phyloP scores from a whole-genome alignment of 2,797 vertebrate genomes.

The Bradypodion pumilum region DNA sequence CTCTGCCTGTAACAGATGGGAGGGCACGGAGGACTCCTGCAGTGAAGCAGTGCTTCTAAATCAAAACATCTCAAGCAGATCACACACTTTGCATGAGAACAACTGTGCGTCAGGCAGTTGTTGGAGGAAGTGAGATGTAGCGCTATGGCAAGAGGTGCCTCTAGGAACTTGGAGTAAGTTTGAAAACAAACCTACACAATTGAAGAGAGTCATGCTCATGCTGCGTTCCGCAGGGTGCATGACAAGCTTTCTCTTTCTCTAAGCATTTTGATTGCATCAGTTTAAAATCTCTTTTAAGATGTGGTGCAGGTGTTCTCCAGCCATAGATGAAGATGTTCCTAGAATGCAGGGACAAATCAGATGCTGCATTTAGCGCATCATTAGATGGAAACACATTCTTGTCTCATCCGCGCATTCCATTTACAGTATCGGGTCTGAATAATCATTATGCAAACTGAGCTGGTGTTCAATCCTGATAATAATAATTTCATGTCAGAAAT shows the following conservation, averaged over 20 bases:
- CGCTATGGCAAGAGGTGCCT: background rate
- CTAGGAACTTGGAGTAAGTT: background rate
- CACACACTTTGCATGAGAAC: background rate
- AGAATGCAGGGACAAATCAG: too few relatives aligned
- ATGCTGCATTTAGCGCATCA: too few relatives aligned
- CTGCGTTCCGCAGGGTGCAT: background rate
- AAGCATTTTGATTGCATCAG: background rate
- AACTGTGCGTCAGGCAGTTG: background rate
- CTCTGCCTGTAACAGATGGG: background rate
- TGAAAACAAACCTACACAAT: background rate
- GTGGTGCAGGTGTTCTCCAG: background rate
- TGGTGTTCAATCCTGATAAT: too few relatives aligned
- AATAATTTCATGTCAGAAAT: too few relatives aligned
- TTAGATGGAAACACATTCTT: too few relatives aligned
- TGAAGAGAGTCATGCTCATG: background rate
- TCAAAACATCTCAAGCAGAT: constrained; percentile 20
- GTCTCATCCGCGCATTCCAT: too few relatives aligned
- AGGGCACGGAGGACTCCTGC: background rate
- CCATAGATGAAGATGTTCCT: too few relatives aligned
- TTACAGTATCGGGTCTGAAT: too few relatives aligned
- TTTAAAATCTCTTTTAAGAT: background rate
- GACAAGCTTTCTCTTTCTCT: background rate
- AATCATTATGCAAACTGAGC: too few relatives aligned
- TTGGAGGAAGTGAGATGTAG: background rate
- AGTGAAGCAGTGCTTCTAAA: constrained; percentile 6